Percentiles rank a stretch among this genome's conserved stretches.
These are phyloP conservation scores for Pyralis farinalis DNA, from an alignment of 2,888 invertebrate species.

Conservation along the genomic window DNA sequence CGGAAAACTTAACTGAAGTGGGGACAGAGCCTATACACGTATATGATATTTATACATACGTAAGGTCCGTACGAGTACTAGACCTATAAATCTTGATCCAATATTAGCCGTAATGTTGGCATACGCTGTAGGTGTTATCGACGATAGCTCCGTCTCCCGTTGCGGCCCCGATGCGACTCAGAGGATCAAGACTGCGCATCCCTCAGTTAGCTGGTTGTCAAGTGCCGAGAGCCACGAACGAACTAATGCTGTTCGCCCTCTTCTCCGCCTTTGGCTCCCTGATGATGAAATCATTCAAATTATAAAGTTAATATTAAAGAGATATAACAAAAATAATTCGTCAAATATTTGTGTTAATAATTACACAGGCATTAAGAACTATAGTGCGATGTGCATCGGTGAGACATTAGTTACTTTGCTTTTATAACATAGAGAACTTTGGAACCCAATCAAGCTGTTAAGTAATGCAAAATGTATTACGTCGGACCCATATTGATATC, in stretches of 20 bases:
- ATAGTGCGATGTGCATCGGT: constrained; percentile 66
- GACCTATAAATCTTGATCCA: constrained; percentile 46
- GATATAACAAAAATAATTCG: constrained; percentile 25
- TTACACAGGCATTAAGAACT: constrained; percentile 35
- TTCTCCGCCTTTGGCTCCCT: constrained; percentile 92
- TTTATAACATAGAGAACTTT: constrained; percentile 20
- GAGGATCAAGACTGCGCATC: constrained; percentile 70
- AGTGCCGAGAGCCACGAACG: constrained; percentile 87
- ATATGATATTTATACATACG: constrained; percentile 28
- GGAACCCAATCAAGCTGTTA: constrained; percentile 23
- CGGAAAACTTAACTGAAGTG: constrained; percentile 43
- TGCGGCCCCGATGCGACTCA: constrained; percentile 54
- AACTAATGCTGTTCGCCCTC: constrained; percentile 93
- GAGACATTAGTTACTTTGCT: constrained; percentile 40
- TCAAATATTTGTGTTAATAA: constrained; percentile 16
- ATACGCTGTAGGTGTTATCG: constrained; percentile 31
- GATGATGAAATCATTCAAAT: constrained; percentile 26
- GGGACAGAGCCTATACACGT: constrained; percentile 42
- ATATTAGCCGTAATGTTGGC: constrained; percentile 39
- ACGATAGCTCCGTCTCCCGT: constrained; percentile 45
- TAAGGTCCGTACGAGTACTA: constrained; percentile 16
- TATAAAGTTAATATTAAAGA: constrained; percentile 7
- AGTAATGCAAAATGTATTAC: neutral
- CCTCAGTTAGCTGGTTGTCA: constrained; percentile 84
- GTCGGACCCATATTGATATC: neutral